Evolutionary conservation across 1,140 invertebrate genomes (phyloP).

Genomic region (Drosophila mauritiana): DNA sequence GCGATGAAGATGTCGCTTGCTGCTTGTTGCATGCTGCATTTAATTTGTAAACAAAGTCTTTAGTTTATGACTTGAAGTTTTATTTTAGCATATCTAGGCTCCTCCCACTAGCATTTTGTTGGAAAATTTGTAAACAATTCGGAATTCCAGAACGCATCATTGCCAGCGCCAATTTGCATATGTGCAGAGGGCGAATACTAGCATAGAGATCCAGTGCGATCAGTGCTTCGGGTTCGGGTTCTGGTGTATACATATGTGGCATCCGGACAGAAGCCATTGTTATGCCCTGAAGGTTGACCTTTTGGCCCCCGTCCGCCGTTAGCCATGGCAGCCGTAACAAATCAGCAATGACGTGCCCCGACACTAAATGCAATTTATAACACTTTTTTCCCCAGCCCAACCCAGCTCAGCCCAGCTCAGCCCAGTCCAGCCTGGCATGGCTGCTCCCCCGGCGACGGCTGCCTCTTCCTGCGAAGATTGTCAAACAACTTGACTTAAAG

Average conservation of each 20-base stretch:
- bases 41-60: conserved; percentile 84
- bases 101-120: conserved; percentile 64
- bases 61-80: conserved; percentile 79
- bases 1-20: conserved; percentile 76
- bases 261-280: conserved; percentile 30
- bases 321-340: conserved; percentile 70
- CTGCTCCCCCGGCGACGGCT: neutral
- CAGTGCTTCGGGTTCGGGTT: too few species aligned
- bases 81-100: conserved; percentile 79
- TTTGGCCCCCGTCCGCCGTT: conserved; percentile 37
- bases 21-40: conserved; percentile 80
- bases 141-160: conserved; percentile 54
- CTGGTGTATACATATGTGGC: too few species aligned
- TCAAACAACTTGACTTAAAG: conserved; percentile 79
- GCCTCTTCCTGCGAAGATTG: conserved; percentile 51
- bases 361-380: conserved; percentile 83
- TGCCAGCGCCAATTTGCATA: conserved; percentile 59
- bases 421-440: neutral
- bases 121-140: conserved; percentile 82
- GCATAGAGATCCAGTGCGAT: neutral
- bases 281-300: conserved; percentile 55
- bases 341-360: conserved; percentile 76
- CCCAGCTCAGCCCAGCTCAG: neutral
- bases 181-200: neutral
- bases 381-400: conserved; percentile 43